phyloP scores from a whole-genome alignment of 2,888 invertebrate species.

The Periphyllus acericola region DNA sequence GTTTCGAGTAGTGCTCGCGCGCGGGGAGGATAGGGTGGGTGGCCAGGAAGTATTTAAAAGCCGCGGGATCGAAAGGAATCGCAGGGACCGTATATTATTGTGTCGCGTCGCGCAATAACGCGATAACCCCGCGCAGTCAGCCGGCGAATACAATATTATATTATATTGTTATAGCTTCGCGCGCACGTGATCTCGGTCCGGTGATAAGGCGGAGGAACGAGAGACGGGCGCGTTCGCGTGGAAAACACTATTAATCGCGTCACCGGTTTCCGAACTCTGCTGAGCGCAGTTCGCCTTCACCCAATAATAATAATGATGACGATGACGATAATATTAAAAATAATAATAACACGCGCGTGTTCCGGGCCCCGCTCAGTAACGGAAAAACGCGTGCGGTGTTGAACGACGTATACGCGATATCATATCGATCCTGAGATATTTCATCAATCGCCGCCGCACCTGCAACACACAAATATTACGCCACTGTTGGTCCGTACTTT shows the following conservation, averaged over 20 bases:
- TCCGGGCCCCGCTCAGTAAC: too few species aligned
- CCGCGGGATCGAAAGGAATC: background rate
- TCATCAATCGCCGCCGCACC: too few species aligned
- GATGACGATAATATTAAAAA: too few species aligned
- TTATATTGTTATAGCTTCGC: constrained; percentile 20
- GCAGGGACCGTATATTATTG: background rate
- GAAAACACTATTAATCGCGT: constrained; percentile 59
- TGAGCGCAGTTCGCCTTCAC: background rate
- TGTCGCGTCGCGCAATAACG: background rate
- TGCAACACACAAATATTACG: too few species aligned
- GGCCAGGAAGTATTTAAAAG: constrained; percentile 9
- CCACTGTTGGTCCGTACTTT: too few species aligned
- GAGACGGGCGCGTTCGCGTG: background rate
- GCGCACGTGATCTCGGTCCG: constrained; percentile 38
- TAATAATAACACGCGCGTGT: background rate
- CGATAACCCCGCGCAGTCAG: constrained; percentile 47
- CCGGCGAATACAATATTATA: constrained; percentile 22
- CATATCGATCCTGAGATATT: too few species aligned
- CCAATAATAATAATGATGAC: constrained; percentile 10
- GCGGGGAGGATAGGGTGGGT: too few species aligned
- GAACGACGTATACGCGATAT: too few species aligned
- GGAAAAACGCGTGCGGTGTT: too few species aligned
- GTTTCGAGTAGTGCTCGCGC: background rate
- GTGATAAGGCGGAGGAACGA: constrained; percentile 4
- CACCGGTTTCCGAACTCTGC: constrained; percentile 10